Conservation (phyloP, 2,113 vertebrate species). For the Rhabdornis inornatus region DNA sequence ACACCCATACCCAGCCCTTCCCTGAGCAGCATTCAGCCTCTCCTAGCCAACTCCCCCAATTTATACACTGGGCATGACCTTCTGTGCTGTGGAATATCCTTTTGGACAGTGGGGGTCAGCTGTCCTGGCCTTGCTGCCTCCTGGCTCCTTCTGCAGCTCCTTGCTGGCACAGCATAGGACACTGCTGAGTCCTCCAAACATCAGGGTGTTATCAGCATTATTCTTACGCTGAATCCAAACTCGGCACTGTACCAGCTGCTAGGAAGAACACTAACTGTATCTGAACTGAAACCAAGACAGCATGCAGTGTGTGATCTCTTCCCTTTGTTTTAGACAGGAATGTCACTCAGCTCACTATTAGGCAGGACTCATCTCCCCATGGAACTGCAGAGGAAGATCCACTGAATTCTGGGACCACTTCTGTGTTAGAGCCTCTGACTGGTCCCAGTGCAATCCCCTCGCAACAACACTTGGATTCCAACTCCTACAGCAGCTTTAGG, state of each 20-base stretch:
- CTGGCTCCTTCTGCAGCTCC: background rate
- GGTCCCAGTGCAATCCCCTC: background rate
- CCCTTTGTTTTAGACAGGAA: background rate
- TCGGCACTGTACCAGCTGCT: background rate
- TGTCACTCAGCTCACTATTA: background rate
- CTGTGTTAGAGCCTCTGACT: background rate
- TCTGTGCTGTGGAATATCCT: background rate
- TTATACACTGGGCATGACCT: background rate
- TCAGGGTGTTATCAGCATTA: background rate
- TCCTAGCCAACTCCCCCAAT: background rate
- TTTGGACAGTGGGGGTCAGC: background rate
- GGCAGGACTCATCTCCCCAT: too few species aligned
- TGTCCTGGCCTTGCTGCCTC: background rate
- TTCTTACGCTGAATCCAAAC: background rate
- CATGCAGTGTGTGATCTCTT: background rate
- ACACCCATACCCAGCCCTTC: background rate
- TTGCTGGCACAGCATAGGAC: background rate
- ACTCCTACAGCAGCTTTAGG: background rate
- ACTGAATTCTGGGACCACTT: background rate
- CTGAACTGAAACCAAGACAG: background rate
- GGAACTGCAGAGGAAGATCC: background rate
- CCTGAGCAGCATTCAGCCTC: background rate
- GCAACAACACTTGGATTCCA: background rate
- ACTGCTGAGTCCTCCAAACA: background rate
- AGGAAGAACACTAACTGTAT: background rate